These are phyloP conservation scores for Philonicus albiceps DNA, from an alignment of 2,888 invertebrate species.

Conservation along the genomic window DNA sequence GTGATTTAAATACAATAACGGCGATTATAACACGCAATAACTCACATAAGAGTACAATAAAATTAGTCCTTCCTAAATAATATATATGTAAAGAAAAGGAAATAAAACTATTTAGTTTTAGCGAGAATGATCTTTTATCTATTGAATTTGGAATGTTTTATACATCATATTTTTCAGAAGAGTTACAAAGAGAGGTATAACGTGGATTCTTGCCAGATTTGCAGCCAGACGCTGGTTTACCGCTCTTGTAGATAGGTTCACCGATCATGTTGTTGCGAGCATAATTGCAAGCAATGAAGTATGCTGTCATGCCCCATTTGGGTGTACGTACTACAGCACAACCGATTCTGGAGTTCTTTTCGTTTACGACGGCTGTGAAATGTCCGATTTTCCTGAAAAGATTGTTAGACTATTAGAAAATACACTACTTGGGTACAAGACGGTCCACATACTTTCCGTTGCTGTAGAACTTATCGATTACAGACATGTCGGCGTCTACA, in stretches of 20 bases:
- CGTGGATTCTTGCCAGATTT: conserved; percentile 52
- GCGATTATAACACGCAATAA: too few species aligned
- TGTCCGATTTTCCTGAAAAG: conserved; percentile 51
- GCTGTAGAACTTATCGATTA: background rate
- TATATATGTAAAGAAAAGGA: too few species aligned
- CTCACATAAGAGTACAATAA: too few species aligned
- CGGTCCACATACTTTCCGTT: background rate
- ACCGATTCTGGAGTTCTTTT: conserved; percentile 54
- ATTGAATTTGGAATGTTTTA: background rate
- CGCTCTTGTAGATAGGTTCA: conserved; percentile 45
- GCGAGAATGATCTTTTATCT: background rate
- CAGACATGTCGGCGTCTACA: conserved; percentile 19
- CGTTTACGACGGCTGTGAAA: conserved; percentile 56
- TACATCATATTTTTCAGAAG: conserved; percentile 38
- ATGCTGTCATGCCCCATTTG: conserved; percentile 45
- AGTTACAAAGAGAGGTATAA: conserved; percentile 48
- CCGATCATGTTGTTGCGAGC: conserved; percentile 53
- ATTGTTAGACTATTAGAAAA: background rate
- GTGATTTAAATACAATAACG: too few species aligned
- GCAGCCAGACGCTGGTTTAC: conserved; percentile 52
- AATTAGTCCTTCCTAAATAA: too few species aligned
- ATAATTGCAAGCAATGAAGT: conserved; percentile 56
- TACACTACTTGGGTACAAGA: background rate
- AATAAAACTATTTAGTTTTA: too few species aligned
- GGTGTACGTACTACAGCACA: conserved; percentile 53